Evolutionary conservation across 1,140 invertebrate species (phyloP).

Genomic region (Pararge aegeria): DNA sequence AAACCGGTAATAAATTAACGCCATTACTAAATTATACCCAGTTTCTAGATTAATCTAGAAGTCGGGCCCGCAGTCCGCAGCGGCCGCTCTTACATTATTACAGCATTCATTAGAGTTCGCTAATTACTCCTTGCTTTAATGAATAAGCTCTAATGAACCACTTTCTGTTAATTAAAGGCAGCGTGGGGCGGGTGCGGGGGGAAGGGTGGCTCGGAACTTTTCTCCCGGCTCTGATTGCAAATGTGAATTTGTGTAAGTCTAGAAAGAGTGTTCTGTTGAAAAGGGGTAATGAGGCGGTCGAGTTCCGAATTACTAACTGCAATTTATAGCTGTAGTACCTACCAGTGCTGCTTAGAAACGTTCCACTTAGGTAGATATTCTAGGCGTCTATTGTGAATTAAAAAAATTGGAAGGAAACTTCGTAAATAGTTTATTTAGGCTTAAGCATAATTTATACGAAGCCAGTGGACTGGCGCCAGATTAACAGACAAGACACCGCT

Average conservation of each 20-base stretch:
- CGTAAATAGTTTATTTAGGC: neutral
- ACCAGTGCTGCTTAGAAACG: neutral
- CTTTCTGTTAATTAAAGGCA: conserved; percentile 92
- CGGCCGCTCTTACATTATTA: conserved; percentile 81
- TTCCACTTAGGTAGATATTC: neutral
- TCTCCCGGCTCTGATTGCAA: conserved; percentile 78
- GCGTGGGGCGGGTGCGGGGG: conserved; percentile 60
- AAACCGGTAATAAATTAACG: conserved; percentile 71
- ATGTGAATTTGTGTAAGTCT: conserved; percentile 79
- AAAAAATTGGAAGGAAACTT: neutral
- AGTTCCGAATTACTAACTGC: conserved; percentile 69
- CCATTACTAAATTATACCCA: conserved; percentile 77
- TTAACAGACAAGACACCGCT: too few species aligned
- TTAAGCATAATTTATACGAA: too few species aligned
- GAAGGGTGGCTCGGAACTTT: conserved; percentile 57
- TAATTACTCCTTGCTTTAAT: conserved; percentile 93
- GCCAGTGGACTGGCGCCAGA: too few species aligned
- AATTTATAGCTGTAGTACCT: conserved; percentile 16
- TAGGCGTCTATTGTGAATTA: too few species aligned
- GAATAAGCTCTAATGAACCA: conserved; percentile 93
- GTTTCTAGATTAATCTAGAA: conserved; percentile 78
- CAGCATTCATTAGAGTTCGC: conserved; percentile 89
- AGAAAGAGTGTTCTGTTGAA: conserved; percentile 74
- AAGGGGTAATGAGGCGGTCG: conserved; percentile 75
- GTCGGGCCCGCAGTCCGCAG: conserved; percentile 71